phyloP scores from a whole-genome alignment of 2,888 invertebrate species.

The Polydrusus cervinus region DNA sequence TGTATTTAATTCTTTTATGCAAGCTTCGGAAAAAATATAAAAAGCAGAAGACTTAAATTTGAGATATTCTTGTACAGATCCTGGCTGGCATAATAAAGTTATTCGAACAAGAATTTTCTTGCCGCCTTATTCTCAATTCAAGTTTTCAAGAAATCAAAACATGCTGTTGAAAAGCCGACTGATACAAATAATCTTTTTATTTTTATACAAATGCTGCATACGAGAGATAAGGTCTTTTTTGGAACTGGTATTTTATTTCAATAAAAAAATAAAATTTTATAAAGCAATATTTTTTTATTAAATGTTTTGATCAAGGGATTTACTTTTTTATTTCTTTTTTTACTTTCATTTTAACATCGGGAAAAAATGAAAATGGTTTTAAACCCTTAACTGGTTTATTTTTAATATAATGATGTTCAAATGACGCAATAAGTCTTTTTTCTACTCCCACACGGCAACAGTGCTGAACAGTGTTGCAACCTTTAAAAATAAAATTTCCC shows the following conservation, averaged over 20 bases:
- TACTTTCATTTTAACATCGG: too few species aligned
- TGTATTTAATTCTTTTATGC: background rate
- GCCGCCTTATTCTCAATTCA: conserved; percentile 10
- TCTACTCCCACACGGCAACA: too few species aligned
- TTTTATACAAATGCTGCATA: conserved; percentile 7
- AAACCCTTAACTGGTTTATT: too few species aligned
- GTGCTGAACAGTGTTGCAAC: too few species aligned
- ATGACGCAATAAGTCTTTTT: too few species aligned
- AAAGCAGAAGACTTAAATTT: background rate
- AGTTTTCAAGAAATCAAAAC: background rate
- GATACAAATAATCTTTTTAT: conserved; percentile 14
- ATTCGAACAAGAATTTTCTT: conserved; percentile 2
- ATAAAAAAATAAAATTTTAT: background rate
- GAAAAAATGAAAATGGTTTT: too few species aligned
- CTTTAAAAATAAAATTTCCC: too few species aligned
- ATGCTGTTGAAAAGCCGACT: background rate
- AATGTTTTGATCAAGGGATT: background rate
- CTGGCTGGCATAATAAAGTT: conserved; percentile 8
- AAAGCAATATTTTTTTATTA: background rate
- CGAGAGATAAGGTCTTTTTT: background rate
- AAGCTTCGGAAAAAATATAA: background rate
- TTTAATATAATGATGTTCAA: too few species aligned
- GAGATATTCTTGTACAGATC: background rate
- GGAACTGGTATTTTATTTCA: conserved; percentile 9
- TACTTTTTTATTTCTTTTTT: too few species aligned